Percentiles rank a stretch among this genome's conserved stretches.
Evolutionary conservation across 2,888 invertebrate genomes (phyloP).

Genomic region (Meghimatium bilineatum): DNA sequence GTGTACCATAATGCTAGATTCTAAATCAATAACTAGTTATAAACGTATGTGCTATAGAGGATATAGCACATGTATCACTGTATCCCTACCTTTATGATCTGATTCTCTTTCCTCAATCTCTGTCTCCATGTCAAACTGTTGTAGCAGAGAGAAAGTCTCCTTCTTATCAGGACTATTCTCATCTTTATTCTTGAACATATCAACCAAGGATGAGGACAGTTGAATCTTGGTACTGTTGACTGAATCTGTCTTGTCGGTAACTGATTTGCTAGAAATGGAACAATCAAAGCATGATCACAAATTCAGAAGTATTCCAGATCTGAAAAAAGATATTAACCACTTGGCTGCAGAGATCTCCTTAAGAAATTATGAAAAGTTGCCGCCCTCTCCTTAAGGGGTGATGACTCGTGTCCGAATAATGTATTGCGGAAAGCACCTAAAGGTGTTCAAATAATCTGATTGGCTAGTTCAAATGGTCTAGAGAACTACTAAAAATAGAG

Average conservation of each 20-base stretch:
- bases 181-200: conserved; percentile 32
- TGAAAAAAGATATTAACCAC: too few species aligned
- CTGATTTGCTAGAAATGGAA: background rate
- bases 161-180: background rate
- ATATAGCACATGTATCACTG: background rate
- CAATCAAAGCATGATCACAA: background rate
- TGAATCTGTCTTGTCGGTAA: background rate
- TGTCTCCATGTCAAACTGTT: conserved; percentile 11
- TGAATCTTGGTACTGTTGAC: background rate
- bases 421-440: too few species aligned
- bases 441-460: too few species aligned
- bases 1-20: too few species aligned
- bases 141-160: conserved; percentile 18
- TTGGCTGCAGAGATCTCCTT: too few species aligned
- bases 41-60: background rate
- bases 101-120: background rate
- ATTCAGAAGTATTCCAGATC: too few species aligned
- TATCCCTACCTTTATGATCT: background rate
- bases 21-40: background rate
- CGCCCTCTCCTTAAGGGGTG: too few species aligned
- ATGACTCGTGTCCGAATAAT: too few species aligned
- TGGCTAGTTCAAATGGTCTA: too few species aligned
- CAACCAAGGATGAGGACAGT: conserved; percentile 9
- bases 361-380: too few species aligned
- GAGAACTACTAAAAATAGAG: too few species aligned